Evolutionary conservation across 2,113 vertebrate genomes (phyloP).

Genomic region (Gallinago paraguaiae): DNA sequence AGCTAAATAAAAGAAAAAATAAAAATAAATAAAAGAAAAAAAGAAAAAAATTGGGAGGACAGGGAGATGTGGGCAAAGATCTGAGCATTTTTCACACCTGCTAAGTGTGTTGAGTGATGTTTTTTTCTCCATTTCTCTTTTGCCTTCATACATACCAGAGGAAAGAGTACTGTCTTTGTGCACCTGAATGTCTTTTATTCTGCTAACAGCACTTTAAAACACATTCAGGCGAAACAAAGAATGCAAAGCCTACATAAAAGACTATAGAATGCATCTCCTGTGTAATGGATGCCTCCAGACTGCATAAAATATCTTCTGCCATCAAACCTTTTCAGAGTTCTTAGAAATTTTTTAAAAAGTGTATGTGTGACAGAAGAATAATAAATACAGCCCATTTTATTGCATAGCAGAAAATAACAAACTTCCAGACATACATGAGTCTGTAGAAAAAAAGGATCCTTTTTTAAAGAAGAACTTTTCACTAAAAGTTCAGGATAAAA

Average conservation of each 20-base stretch:
- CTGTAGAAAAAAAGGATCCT: not conserved
- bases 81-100: not conserved
- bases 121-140: not conserved
- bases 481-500: not conserved
- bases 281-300: not conserved
- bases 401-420: not conserved
- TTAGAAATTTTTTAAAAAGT: not conserved
- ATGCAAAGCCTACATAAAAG: not conserved
- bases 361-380: not conserved
- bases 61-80: not conserved
- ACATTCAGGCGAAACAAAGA: not conserved
- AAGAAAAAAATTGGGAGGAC: not conserved
- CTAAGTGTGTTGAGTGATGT: not conserved
- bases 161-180: not conserved
- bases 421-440: not conserved
- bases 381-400: not conserved
- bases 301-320: not conserved
- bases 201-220: not conserved
- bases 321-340: not conserved
- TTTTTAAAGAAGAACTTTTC: not conserved
- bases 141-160: not conserved
- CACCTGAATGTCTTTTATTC: not conserved
- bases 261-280: not conserved
- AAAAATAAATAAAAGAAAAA: not conserved
- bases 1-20: not conserved